A percentile compares a stretch with the other conserved stretches of the same genome.
Conservation (phyloP, 2,888 invertebrate species). For the Sclerodermus sp. region DNA sequence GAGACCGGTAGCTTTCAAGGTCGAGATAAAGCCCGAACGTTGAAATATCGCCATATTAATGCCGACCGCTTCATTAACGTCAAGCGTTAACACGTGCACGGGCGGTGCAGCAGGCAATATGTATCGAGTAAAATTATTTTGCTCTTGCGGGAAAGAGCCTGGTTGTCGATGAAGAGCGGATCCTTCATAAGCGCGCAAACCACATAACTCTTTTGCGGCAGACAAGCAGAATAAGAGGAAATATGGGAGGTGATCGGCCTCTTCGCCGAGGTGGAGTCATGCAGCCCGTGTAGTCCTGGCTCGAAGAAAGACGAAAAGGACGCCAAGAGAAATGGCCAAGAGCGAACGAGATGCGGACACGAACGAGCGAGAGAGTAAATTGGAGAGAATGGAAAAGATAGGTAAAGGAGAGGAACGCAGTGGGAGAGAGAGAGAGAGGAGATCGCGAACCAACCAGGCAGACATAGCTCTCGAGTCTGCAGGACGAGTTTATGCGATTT, state of each 20-base stretch:
- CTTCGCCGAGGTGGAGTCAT: conserved; percentile 40
- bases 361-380: conserved; percentile 23
- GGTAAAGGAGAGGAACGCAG: conserved; percentile 8
- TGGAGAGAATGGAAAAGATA: conserved; percentile 7
- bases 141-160: conserved; percentile 8
- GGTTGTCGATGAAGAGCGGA: conserved; percentile 39
- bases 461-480: conserved; percentile 52
- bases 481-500: conserved; percentile 59
- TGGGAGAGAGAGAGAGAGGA: conserved; percentile 17
- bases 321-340: conserved; percentile 27
- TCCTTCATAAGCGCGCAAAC: conserved; percentile 43
- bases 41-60: conserved; percentile 45
- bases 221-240: conserved; percentile 52
- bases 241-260: conserved; percentile 56
- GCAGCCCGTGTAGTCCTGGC: conserved; percentile 32
- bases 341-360: conserved; percentile 10
- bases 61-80: conserved; percentile 52
- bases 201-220: conserved; percentile 47
- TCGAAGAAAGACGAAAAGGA: background rate
- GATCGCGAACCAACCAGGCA: conserved; percentile 34
- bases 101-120: conserved; percentile 15
- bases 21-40: conserved; percentile 27
- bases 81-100: conserved; percentile 33
- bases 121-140: conserved; percentile 31
- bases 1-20: conserved; percentile 29